A percentile compares a stretch with the other conserved stretches of the same genome.
Evolutionary conservation across 2,797 vertebrate species (phyloP).

Genomic region (Gallinago solitaria): DNA sequence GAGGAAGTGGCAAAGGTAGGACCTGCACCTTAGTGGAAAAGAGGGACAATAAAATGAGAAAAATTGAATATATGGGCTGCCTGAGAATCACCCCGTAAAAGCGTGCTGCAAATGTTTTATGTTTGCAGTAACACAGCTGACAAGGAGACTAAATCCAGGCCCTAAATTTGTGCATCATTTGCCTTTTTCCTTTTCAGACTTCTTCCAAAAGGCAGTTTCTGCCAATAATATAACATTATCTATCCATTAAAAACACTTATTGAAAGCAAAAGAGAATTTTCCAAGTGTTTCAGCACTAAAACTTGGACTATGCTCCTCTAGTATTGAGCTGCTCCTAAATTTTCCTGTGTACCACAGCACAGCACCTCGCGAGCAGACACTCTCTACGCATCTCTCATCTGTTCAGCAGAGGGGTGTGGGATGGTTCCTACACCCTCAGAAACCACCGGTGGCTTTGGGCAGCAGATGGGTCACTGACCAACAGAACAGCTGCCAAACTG

Average conservation of each 20-base stretch:
- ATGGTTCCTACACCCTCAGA: background rate
- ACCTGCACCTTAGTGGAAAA: background rate
- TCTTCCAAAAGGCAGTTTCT: background rate
- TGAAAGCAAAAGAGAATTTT: conserved; percentile 5
- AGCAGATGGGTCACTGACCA: background rate
- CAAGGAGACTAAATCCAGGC: background rate
- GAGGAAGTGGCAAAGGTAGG: background rate
- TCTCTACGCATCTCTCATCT: background rate
- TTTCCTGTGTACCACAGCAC: background rate
- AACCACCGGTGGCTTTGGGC: background rate
- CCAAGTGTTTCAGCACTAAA: background rate
- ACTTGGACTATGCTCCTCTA: background rate
- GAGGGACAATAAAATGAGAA: background rate
- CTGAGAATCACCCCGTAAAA: background rate
- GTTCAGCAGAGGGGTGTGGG: background rate
- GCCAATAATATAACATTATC: background rate
- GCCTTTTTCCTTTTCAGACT: background rate
- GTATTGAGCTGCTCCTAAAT: background rate
- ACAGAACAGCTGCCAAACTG: background rate
- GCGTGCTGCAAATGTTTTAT: background rate
- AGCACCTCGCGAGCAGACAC: background rate
- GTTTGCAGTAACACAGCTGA: background rate
- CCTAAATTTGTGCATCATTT: background rate
- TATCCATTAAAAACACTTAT: background rate
- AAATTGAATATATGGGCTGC: background rate